Base-by-base conservation (phyloP, 2,888 invertebrate genomes). In the Tillus elongatus region DNA sequence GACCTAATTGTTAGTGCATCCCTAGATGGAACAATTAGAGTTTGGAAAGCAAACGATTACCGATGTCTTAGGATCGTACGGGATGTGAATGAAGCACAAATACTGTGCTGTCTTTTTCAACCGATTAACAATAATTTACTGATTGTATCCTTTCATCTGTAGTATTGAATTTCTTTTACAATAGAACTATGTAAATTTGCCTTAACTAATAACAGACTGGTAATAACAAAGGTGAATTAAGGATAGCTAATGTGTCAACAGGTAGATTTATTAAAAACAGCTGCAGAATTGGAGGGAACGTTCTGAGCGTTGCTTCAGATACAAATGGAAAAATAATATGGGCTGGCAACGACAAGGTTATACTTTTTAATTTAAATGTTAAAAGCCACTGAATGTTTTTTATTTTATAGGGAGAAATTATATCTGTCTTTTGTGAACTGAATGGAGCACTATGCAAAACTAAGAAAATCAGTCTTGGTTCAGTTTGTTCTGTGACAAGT, bases 111-210 rank as follows among this genome's bases (percentile, higher is more conserved):
- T 61, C 71, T 76, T 33, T 89, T 89, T 66, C 83, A 86, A 57
- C 88, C 88, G 0, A 74, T 80, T 30, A 90, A 89, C 58, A 88
- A 88, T 58, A 89, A 89, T 64, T 77, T 88, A 69, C 78, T 88
- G 50, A 77, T 87, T 54, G 83, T 83, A 81, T 79, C 79, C 78
- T 79, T 75, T 67, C 12, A 9, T n/a, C n/a, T n/a, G n/a, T n/a
- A 19, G 24, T 19, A n/a, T 19, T 19, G 24, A 6, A 19, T 31
- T 9, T 16, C 30, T 30, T 40, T 8, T 12, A n/a, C 19, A 15
- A 13, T 35, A 4, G 8, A 32, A 30, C 30, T 31, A 11, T 14
- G 11, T 16, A 26, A 24, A 9, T 35, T 13, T 37, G 51, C 51
- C 55, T 60, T 57, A 58, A 53, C 39, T 26, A 12, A 31, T 29